Evolutionary conservation across 2,113 vertebrate species (phyloP).

Genomic region (Mus musculus): GRCm39 chr7:4495501-4496000

Average conservation of each 20-base stretch:
- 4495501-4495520: background rate
- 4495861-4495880: background rate
- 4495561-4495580: background rate
- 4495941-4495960: background rate
- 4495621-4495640: background rate
- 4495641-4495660: background rate
- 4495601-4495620: background rate
- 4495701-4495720: background rate
- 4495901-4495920: background rate
- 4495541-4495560: background rate
- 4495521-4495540: background rate
- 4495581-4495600: background rate
- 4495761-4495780: too few relatives aligned
- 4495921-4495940: background rate
- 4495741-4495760: background rate
- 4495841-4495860: background rate
- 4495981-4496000: background rate
- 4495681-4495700: rapidly evolving
- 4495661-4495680: rapidly evolving
- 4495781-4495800: rapidly evolving
- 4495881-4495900: background rate
- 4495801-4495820: background rate
- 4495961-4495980: background rate
- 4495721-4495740: background rate
- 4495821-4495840: background rate